Evolutionary conservation across 2,113 vertebrate genomes (phyloP).

Genomic region (Clupea harengus): DNA sequence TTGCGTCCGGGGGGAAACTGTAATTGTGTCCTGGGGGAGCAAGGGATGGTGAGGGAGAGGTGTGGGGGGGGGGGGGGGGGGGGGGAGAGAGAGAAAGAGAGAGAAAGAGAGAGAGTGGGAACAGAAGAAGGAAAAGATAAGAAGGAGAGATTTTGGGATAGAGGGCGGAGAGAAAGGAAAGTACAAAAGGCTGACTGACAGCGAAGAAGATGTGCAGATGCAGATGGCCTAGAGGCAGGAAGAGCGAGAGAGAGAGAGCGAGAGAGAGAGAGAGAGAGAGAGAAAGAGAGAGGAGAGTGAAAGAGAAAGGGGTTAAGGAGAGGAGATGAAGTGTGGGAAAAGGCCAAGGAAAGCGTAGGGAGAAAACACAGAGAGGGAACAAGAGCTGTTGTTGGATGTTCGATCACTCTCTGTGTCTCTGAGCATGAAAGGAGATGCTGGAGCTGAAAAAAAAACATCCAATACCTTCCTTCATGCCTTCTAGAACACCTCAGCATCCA

Average conservation of each 20-base stretch:
- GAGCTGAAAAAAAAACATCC: no score
- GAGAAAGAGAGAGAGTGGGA: background rate
- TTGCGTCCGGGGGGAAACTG: slow-evolving; percentile 68
- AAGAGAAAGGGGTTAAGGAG: background rate
- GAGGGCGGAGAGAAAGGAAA: slow-evolving; percentile 6
- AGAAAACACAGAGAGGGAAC: no score
- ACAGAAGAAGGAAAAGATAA: slow-evolving; percentile 33
- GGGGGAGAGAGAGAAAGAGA: slow-evolving; percentile 37
- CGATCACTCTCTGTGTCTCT: no score
- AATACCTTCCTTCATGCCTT: no score
- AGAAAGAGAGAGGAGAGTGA: slow-evolving; percentile 15
- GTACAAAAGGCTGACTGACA: slow-evolving; percentile 14
- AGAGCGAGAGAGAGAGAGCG: background rate
- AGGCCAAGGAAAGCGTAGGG: no score
- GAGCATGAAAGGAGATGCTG: no score
- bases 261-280: slow-evolving; percentile 36
- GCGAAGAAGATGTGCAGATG: slow-evolving; percentile 11
- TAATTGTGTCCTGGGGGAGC: slow-evolving; percentile 76
- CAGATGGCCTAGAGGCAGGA: slow-evolving; percentile 12
- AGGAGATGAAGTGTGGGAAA: background rate
- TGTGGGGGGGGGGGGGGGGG: slow-evolving; percentile 54
- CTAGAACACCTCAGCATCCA: no score
- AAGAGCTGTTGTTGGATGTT: no score
- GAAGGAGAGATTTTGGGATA: slow-evolving; percentile 26
- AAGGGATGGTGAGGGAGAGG: slow-evolving; percentile 55